These are phyloP conservation scores for Onychomys arenicola DNA, from an alignment of 2,797 vertebrate species.

Conservation along the genomic window DNA sequence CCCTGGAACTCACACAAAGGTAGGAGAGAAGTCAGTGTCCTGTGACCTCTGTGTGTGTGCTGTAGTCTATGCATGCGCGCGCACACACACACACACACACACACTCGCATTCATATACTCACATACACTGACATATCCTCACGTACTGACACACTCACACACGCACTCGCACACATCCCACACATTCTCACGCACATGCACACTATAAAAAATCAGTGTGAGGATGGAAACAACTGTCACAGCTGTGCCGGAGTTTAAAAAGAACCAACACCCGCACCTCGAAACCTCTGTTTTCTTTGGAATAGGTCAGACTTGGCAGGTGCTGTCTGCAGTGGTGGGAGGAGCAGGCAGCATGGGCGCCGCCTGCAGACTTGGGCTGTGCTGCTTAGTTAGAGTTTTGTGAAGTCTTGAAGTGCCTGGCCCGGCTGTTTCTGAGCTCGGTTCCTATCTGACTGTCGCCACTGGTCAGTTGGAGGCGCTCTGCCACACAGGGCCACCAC, in stretches of 20 bases:
- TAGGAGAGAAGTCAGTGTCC: neutral
- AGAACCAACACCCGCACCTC: neutral
- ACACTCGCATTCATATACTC: neutral
- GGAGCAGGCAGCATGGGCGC: neutral
- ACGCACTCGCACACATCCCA: neutral
- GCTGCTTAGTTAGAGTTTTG: neutral
- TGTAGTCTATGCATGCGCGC: neutral
- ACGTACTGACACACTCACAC: neutral
- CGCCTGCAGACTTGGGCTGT: neutral
- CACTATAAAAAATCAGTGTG: neutral
- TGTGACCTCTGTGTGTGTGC: neutral
- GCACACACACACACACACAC: neutral
- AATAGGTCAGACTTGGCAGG: neutral
- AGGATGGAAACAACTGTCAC: neutral
- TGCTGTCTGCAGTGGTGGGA: neutral
- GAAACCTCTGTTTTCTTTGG: too few relatives aligned
- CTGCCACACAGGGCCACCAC: neutral
- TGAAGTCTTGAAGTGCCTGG: neutral
- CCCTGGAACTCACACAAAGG: neutral
- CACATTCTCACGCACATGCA: neutral
- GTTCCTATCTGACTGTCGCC: neutral
- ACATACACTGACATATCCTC: neutral
- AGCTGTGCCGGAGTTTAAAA: neutral
- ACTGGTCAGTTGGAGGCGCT: neutral
- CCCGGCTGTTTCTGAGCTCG: neutral